Evolutionary conservation across 2,888 invertebrate genomes (phyloP), one percentile per base, ranked within the genome.

Genomic region (Leucoma salicis): DNA sequence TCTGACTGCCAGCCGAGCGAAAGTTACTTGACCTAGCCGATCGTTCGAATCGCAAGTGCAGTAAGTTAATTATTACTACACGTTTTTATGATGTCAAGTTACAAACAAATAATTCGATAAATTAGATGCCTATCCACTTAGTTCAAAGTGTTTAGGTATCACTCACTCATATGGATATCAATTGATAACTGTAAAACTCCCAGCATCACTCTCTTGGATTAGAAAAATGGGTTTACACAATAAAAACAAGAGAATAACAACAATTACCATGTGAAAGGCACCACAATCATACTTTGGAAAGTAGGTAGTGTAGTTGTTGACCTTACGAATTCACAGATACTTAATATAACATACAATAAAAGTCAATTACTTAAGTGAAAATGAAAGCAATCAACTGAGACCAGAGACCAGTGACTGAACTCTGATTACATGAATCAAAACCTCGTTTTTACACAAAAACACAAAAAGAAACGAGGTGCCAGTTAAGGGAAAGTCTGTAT

Each of bases 251-350:
- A 82, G 74, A 74, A 77, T 65, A 55, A 60, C 66, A 64, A 74
- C 78, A 78, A 82, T 80, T 80, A 78, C 76, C 48, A 57, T 60
- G 83, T 79, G 85, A 86, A 86, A 85, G 84, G 78, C 74, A 55
- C 49, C 61, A 54, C 63, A 74, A 74, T 78, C 71, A 74, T 68
- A 69, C 66, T 79, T 82, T 81, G 80, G 84, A 86, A 86, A 85
- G 84, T 75, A 64, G 70, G 84, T 75, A 64, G 70, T 65, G 70
- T 70, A 70, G 59, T 71, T 70, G 53, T 62, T 75, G 76, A 80
- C 76, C 77, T 83, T 79, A 78, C 69, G 59, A 76, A 78, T 77
- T 78, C 46, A 52, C 52, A 38, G 53, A 47, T 57, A n/a, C n/a
- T n/a, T n/a, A 11, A 27, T n/a, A 53, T 49, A 55, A 47, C 46